These are phyloP conservation scores for Drosophila phalerata DNA, from an alignment of 2,888 invertebrate genomes.

Conservation along the genomic window DNA sequence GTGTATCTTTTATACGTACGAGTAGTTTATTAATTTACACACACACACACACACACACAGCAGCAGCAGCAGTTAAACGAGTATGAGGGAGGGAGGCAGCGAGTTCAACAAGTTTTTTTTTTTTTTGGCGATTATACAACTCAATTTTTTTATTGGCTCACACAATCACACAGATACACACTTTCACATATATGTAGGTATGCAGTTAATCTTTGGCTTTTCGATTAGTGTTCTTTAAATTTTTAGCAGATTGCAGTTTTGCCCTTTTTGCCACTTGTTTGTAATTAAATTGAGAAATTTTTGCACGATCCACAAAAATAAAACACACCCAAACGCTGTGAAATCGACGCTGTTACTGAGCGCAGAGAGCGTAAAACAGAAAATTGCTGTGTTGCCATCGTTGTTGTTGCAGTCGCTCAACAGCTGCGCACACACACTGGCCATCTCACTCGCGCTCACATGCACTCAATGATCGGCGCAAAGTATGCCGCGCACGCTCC, in stretches of 20 bases:
- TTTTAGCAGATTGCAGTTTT: conserved; percentile 20
- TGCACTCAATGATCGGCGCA: conserved; percentile 7
- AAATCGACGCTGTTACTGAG: conserved; percentile 78
- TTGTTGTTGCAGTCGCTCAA: conserved; percentile 35
- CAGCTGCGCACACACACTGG: conserved; percentile 42
- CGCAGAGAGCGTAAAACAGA: conserved; percentile 42
- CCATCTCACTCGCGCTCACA: conserved; percentile 38
- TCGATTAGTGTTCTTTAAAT: conserved; percentile 8
- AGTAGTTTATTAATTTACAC: conserved; percentile 61
- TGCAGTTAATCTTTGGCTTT: conserved; percentile 15
- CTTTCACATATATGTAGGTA: conserved; percentile 11
- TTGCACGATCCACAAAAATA: conserved; percentile 33
- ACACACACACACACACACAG: conserved; percentile 22
- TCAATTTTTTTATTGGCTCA: conserved; percentile 40
- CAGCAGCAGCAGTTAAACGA: conserved; percentile 9
- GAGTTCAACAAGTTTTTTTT: conserved; percentile 63
- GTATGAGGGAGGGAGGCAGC: conserved; percentile 53
- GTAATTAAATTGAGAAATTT: conserved; percentile 53
- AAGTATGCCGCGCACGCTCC: conserved; percentile 70
- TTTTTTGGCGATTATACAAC: conserved; percentile 80
- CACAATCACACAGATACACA: conserved; percentile 48
- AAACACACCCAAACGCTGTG: conserved; percentile 83
- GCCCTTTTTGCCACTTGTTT: conserved; percentile 48
- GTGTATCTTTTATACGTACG: conserved; percentile 41
- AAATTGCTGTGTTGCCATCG: conserved; percentile 35